These are phyloP conservation scores for Tadarida brasiliensis DNA, from an alignment of 2,797 vertebrate genomes.

Conservation along the genomic window DNA sequence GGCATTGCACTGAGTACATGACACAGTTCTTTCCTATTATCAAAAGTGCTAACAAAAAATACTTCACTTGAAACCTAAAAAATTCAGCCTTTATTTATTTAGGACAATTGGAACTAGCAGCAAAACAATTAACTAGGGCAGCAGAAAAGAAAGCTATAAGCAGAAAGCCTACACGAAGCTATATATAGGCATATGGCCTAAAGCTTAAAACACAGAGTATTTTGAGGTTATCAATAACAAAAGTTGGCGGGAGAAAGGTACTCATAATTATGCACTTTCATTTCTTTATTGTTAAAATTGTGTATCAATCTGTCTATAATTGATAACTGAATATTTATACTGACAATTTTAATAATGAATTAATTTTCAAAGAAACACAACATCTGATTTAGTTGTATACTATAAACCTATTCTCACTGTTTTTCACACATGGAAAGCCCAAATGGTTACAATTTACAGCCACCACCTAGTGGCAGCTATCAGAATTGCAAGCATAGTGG, in stretches of 20 bases:
- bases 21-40: constrained; percentile 15
- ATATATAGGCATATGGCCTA: not conserved
- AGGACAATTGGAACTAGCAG: constrained; percentile 32
- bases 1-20: not conserved
- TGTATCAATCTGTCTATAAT: not conserved
- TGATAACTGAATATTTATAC: constrained; percentile 3
- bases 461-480: constrained; percentile 16
- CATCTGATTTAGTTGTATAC: not conserved
- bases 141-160: constrained; percentile 23
- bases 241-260: not conserved
- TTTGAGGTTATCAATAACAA: constrained; percentile 39
- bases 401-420: not conserved
- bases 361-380: constrained; percentile 59
- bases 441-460: constrained; percentile 36
- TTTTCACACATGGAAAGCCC: not conserved
- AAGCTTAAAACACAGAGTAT: constrained; percentile 43
- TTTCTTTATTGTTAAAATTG: constrained; percentile 13
- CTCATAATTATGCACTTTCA: constrained; percentile 8
- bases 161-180: constrained; percentile 29
- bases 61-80: constrained; percentile 30
- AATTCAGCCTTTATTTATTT: constrained; percentile 18
- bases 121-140: not conserved
- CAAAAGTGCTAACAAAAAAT: constrained; percentile 15
- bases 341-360: constrained; percentile 23
- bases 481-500: constrained; percentile 67